phyloP scores from a whole-genome alignment of 2,113 vertebrate genomes.

The Ciconia boyciana region DNA sequence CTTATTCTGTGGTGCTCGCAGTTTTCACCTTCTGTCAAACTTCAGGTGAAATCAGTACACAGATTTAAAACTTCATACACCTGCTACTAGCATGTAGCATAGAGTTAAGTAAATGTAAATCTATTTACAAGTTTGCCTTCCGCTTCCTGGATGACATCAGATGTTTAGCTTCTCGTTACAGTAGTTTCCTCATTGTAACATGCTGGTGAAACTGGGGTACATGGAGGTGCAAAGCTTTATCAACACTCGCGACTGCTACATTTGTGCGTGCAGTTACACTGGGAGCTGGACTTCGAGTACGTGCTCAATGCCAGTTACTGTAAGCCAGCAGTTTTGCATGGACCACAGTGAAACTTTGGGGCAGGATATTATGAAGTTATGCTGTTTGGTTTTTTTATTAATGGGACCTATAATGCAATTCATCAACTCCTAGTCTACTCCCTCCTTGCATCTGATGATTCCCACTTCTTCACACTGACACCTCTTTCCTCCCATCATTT shows the following conservation, averaged over 20 bases:
- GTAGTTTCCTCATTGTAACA: neutral
- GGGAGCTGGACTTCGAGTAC: neutral
- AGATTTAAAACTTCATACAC: neutral
- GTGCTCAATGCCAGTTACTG: neutral
- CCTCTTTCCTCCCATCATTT: neutral
- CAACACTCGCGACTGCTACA: fast-evolving
- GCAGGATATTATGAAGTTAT: neutral
- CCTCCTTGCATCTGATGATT: neutral
- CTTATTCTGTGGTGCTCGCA: neutral
- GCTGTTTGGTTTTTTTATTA: neutral
- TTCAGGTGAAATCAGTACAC: neutral
- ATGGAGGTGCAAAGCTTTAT: neutral
- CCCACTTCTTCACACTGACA: neutral
- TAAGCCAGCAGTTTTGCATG: neutral
- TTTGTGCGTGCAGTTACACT: neutral
- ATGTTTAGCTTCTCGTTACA: neutral
- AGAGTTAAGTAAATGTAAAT: neutral
- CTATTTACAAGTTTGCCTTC: neutral
- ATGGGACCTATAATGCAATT: neutral
- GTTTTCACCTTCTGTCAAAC: neutral
- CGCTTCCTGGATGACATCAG: neutral
- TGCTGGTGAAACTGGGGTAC: neutral
- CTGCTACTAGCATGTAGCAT: neutral
- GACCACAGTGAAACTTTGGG: neutral
- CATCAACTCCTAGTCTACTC: neutral